Percentiles rank a stretch among this genome's conserved stretches.
Evolutionary conservation across 2,113 vertebrate genomes (phyloP).

Genomic region (Pelodiscus sinensis): DNA sequence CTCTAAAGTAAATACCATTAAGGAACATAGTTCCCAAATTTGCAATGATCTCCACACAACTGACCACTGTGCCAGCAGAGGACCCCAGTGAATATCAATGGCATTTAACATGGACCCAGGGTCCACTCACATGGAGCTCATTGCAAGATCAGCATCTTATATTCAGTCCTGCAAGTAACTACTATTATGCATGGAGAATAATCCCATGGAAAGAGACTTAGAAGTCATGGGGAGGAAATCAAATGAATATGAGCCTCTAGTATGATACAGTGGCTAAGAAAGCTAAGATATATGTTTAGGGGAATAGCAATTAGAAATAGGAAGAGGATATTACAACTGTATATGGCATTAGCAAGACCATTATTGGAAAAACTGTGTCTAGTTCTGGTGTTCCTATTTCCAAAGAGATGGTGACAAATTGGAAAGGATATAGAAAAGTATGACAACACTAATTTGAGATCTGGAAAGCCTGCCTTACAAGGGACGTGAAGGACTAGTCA

Average conservation of each 20-base stretch:
- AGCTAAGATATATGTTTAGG: background rate
- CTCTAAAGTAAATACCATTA: background rate
- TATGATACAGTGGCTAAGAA: background rate
- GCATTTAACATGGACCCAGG: background rate
- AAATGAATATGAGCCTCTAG: background rate
- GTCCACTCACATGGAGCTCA: background rate
- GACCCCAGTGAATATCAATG: background rate
- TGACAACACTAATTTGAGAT: background rate
- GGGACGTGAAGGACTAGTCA: no score
- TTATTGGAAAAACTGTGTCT: background rate
- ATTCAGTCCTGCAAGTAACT: conserved; percentile 2
- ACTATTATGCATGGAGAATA: background rate
- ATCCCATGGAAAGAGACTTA: background rate
- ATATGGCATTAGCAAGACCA: background rate
- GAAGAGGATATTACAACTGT: background rate
- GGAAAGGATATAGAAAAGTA: background rate
- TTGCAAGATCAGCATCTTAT: background rate
- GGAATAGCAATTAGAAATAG: background rate
- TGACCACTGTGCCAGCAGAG: background rate
- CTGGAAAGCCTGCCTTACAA: background rate
- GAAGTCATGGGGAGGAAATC: background rate
- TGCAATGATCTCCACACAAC: background rate
- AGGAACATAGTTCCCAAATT: background rate
- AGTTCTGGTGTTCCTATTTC: background rate
- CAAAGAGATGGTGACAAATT: background rate